Evolutionary conservation across 2,113 vertebrate genomes (phyloP), one percentile per base, ranked within the genome.

Genomic region (Hemibagrus wyckioides): DNA sequence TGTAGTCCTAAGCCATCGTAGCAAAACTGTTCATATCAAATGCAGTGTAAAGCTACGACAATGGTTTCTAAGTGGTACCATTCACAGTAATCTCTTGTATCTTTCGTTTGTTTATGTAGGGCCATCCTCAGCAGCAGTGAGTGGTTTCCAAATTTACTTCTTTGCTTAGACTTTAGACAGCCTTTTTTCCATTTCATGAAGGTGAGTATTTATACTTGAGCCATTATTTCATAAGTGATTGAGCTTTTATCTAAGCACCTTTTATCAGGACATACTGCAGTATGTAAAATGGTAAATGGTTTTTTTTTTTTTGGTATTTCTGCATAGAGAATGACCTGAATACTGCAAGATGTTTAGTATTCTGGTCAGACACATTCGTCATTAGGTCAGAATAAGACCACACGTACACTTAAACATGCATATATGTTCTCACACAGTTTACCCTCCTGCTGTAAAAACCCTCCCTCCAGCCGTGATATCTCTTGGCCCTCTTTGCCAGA

Each of bases 311-410:
- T 54, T 4, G 9, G 23, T 15, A 50, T 50, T 79, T 36, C 23
- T 13, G 77, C 52, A 56, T 30, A 57, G 89, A 87, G 14, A 50
- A 41, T 80, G 23, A 54, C 67, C 91, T 92, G 89, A 85, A 86
- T 61, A 52, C 65, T 85, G 57, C 15, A 80, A 21, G 89, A 89
- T 91, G 84, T 7, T 86, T 86, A 88, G 86, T 91, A 90, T 90
- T 91, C 90, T 92, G 85, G 89, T 94, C 93, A 94, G 94, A 94
- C 90, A 92, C 92, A 88, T 93, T 93, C 93, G 89, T 94, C 93
- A 92, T 92, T 67, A 88, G 93, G 94, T 92, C 89, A 90, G 88
- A 89, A 80, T 33, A 57, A 80, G 52, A 90, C 89, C 86, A 89
- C 91, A 87, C 85, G 90, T 41, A 73, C 80, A 86, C 25, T 73